phyloP scores from a whole-genome alignment of 2,113 vertebrate species.

The Stegostoma tigrinum region DNA sequence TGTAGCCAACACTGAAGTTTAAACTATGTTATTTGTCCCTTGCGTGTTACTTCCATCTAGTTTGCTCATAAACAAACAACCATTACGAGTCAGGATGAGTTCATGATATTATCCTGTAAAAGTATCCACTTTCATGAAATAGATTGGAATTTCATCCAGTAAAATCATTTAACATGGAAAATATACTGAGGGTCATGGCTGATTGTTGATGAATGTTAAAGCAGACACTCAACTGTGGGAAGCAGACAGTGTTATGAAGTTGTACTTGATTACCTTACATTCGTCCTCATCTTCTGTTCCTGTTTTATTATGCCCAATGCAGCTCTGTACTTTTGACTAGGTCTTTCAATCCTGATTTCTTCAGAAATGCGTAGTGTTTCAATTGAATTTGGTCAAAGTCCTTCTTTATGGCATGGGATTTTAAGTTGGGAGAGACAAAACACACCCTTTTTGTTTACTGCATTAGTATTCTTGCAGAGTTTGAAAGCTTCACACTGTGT shows the following conservation, averaged over 20 bases:
- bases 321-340: no score
- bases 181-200: background rate
- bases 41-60: no score
- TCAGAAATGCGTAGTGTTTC: no score
- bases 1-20: background rate
- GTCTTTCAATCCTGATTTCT: no score
- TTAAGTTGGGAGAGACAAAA: no score
- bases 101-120: slow-evolving; percentile 4
- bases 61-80: background rate
- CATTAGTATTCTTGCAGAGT: no score
- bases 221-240: background rate
- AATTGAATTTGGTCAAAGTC: no score
- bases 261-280: background rate
- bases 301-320: no score
- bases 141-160: background rate
- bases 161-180: background rate
- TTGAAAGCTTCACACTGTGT: no score
- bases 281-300: no score
- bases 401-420: no score
- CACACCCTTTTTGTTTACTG: no score
- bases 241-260: background rate
- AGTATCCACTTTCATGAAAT: background rate
- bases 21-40: background rate
- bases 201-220: background rate
- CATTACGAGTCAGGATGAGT: background rate